Evolutionary conservation across 2,797 vertebrate genomes (phyloP), one percentile per base, ranked within the genome.

Genomic region (Pterois miles): DNA sequence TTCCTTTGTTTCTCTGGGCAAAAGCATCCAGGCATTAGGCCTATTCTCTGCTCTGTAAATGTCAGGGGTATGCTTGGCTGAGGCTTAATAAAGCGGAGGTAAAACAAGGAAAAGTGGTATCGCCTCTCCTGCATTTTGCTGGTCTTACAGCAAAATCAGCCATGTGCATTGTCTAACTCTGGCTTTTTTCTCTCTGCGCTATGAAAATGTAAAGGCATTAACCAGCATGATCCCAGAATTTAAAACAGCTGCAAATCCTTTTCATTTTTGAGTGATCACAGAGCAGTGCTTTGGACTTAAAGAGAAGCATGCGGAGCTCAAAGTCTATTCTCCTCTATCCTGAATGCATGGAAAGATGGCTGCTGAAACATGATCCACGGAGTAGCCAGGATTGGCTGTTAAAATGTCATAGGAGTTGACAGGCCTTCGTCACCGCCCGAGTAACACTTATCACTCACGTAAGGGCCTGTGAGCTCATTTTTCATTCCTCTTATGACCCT

Each of bases 31-130:
- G 58, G 67, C 84, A 84, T 86, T 83, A 67, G 80, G 67, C 43
- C 58, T 63, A 60, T 77, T 83, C 79, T 77, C 83, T 64, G 65
- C 85, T 90, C 77, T 81, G 85, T 90, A 94, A 95, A 95, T 95
- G 94, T 91, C 92, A 94, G 79, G 22, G 82, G 82, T 83, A 90
- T 88, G 94, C 92, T 91, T 93, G 90, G 91, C 81, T 91, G 90
- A 71, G 84, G 74, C 84, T 89, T 87, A 93, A 93, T 92, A 92
- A 90, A 90, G 89, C 78, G 50, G 67, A 80, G 82, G 78, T 88
- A 91, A 92, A 86, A 74, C 75, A 52, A 68, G 74, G 84, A 73
- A 83, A 90, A 86, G 63, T 69, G 64, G 65, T 68, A 82, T 73
- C 86, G 81, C 80, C 71, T 84, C 67, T 40, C 52, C 58, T 71